Base-by-base conservation (phyloP, 2,888 invertebrate species). In the Aproaerema taeniolella region DNA sequence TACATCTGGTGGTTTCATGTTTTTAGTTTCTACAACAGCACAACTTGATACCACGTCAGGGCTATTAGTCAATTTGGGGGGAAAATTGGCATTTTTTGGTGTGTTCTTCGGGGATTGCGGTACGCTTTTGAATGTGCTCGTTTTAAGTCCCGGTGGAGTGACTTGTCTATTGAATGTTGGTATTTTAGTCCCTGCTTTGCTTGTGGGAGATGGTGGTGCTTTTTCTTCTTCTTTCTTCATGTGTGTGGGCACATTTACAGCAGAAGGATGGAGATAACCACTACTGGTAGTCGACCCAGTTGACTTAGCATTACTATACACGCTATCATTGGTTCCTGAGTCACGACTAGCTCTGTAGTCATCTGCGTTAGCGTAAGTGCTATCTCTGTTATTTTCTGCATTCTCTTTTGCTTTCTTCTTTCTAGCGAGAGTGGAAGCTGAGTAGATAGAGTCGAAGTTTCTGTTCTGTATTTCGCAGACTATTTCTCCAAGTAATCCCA, bases 381-480 rank as follows among this genome's bases (percentile, higher is more conserved):
- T 88, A 50, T 76, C 72, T 66, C 75, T 75, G 33, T 72, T 75
- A 43, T 53, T 67, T 31, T 63, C 74, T 8, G 58, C 57, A 1
- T 55, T 61, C 28, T 61, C 64, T 31, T 64, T 63, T 34, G 55
- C 61, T 45, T 72, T 77, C 47, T 90, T 90, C 55, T 91, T 91
- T 40, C 90, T 82, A 0, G 89, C 88, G 1, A 93, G 70, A 0
- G 92, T 93, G 1, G 93, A 91, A 0, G 93, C 92, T 0, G 95
- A 94, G 66, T 96, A 96, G 52, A 96, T 95, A 0, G 95, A 95
- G 55, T 95, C 95, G 25, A 93, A 92, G 66, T 95, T 95, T 20
- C 95, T 87, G 55, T 92, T 93, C 56, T 95, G 94, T 58, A 96
- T 95, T 73, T 96, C 96, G 30, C 91, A 91, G 0, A 96, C 95